Percentiles rank a stretch among this genome's conserved stretches.
phyloP scores from a whole-genome alignment of 2,888 invertebrate species.

The Luperina testacea region DNA sequence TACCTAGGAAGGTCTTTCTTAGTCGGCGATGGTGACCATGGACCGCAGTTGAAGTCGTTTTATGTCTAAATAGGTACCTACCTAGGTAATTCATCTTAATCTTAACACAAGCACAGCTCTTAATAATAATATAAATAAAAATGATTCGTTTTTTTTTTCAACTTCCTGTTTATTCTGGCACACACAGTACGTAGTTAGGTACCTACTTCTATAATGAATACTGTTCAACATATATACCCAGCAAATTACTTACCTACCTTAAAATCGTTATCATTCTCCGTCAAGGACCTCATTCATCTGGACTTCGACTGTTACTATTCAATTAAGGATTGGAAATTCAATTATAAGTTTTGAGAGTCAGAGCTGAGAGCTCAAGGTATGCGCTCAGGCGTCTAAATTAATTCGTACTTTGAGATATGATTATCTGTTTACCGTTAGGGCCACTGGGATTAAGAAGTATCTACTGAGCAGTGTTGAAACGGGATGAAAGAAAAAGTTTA shows the following conservation, averaged over 20 bases:
- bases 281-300: conserved; percentile 76
- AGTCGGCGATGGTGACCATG: too few relatives aligned
- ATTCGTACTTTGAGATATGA: conserved; percentile 76
- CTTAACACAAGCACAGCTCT: not conserved
- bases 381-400: conserved; percentile 77
- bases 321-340: conserved; percentile 83
- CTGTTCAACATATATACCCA: not conserved
- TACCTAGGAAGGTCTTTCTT: not conserved
- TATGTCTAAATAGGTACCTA: not conserved
- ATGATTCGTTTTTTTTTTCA: not conserved
- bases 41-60: not conserved
- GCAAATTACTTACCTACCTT: conserved; percentile 35
- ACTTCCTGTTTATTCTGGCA: not conserved
- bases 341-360: conserved; percentile 82
- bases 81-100: not conserved
- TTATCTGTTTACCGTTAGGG: conserved; percentile 67
- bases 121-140: too few relatives aligned
- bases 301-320: conserved; percentile 83
- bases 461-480: conserved; percentile 30
- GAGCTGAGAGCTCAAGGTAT: conserved; percentile 74
- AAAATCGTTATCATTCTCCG: conserved; percentile 61
- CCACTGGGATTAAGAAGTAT: conserved; percentile 57
- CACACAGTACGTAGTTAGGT: not conserved
- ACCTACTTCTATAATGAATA: conserved; percentile 5
- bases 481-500: conserved; percentile 37